These are phyloP conservation scores for Polypterus bichir DNA, from an alignment of 2,113 vertebrate species.

Conservation along the genomic window DNA sequence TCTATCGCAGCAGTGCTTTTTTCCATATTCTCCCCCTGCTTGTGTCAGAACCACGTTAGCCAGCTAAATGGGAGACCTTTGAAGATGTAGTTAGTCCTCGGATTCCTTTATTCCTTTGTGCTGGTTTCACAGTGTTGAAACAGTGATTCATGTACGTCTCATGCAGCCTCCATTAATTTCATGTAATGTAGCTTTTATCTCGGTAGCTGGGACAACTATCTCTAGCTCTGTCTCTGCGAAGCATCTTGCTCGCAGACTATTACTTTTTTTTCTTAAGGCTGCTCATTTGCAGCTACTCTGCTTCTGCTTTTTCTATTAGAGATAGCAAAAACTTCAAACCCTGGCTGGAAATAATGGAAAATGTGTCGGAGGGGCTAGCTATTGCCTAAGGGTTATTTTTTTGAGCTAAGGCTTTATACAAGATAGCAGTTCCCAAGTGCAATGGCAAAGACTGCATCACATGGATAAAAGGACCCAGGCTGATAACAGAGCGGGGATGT, in stretches of 20 bases:
- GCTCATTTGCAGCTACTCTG: slow-evolving; percentile 31
- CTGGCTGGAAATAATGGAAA: slow-evolving; percentile 32
- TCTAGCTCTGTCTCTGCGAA: slow-evolving; percentile 48
- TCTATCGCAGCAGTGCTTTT: slow-evolving; percentile 62
- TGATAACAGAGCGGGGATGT: background rate
- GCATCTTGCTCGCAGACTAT: slow-evolving; percentile 32
- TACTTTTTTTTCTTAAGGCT: slow-evolving; percentile 29
- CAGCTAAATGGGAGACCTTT: slow-evolving; percentile 83
- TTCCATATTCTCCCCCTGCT: slow-evolving; percentile 48
- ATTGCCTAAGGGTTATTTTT: slow-evolving; percentile 25
- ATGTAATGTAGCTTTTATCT: slow-evolving; percentile 97
- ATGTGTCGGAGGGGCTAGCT: slow-evolving; percentile 21
- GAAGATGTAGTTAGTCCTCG: slow-evolving; percentile 81
- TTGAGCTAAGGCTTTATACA: slow-evolving; percentile 5
- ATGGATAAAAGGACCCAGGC: slow-evolving; percentile 1
- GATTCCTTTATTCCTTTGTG: slow-evolving; percentile 83
- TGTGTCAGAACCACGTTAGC: slow-evolving; percentile 65
- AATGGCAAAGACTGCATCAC: background rate
- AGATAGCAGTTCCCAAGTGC: slow-evolving; percentile 10
- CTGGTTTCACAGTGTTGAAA: slow-evolving; percentile 72
- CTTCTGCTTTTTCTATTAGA: slow-evolving; percentile 28
- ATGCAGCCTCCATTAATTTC: slow-evolving; percentile 92
- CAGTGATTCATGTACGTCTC: slow-evolving; percentile 92
- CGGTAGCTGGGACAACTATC: slow-evolving; percentile 70
- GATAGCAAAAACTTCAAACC: slow-evolving; percentile 34